These are phyloP conservation scores for Mizuhopecten yessoensis DNA, from an alignment of 1,140 invertebrate genomes.

Conservation along the genomic window DNA sequence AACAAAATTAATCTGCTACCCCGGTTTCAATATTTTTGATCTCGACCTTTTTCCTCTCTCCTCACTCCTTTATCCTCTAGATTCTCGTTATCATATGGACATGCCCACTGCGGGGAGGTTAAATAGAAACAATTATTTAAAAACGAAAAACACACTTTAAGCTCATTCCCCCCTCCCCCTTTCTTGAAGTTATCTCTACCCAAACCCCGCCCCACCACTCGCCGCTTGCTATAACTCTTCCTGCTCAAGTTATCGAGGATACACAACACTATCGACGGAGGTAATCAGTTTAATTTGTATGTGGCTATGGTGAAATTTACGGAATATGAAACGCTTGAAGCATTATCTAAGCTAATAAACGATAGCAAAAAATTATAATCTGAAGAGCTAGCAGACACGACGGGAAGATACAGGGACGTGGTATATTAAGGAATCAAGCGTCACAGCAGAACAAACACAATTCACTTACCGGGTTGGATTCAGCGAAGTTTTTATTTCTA, in stretches of 20 bases:
- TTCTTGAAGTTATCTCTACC: too few species aligned
- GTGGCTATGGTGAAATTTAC: background rate
- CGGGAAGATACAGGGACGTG: background rate
- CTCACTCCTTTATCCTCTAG: too few species aligned
- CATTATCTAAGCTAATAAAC: slow-evolving; percentile 28
- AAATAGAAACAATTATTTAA: too few species aligned
- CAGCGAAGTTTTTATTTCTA: background rate
- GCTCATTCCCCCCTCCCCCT: too few species aligned
- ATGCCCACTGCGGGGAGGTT: too few species aligned
- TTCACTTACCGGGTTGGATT: background rate
- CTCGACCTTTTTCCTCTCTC: too few species aligned
- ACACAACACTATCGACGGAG: background rate
- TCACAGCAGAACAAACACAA: background rate
- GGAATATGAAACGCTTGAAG: slow-evolving; percentile 7
- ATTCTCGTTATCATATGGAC: too few species aligned
- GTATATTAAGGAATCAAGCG: background rate
- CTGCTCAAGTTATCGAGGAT: background rate
- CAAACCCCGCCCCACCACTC: too few species aligned
- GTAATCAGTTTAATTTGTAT: slow-evolving; percentile 17
- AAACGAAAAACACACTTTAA: too few species aligned
- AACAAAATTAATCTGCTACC: too few species aligned
- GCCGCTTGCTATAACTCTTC: background rate
- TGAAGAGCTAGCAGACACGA: background rate
- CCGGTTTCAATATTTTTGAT: too few species aligned
- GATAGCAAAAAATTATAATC: background rate